Evolutionary conservation across 2,797 vertebrate genomes (phyloP).

Genomic region (Vireo griseus): DNA sequence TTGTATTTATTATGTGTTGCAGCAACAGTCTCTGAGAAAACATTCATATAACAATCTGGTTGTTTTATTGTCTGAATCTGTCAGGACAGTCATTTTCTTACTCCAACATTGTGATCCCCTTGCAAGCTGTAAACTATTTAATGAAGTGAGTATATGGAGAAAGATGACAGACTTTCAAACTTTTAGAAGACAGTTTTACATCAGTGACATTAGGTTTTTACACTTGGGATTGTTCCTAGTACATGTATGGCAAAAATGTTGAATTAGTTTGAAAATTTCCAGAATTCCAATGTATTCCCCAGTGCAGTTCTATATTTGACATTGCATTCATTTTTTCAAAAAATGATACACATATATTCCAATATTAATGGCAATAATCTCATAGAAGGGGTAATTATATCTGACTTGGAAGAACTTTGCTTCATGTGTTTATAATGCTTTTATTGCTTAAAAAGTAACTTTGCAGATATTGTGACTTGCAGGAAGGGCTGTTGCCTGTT

Average conservation of each 20-base stretch:
- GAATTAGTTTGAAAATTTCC: constrained; percentile 72
- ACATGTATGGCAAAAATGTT: constrained; percentile 72
- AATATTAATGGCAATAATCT: constrained; percentile 61
- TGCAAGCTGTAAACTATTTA: constrained; percentile 80
- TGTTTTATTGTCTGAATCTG: constrained; percentile 82
- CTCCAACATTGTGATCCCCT: constrained; percentile 77
- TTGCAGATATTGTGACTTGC: background rate
- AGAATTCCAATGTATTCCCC: constrained; percentile 69
- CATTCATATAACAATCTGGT: constrained; percentile 77
- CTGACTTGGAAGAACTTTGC: constrained; percentile 38
- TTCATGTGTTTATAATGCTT: background rate
- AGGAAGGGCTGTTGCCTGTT: background rate
- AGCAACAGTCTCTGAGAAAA: constrained; percentile 80
- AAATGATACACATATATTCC: constrained; percentile 55
- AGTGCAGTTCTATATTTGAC: constrained; percentile 56
- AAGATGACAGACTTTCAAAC: constrained; percentile 80
- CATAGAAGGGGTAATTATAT: background rate
- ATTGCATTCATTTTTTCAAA: constrained; percentile 70
- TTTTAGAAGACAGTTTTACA: constrained; percentile 72
- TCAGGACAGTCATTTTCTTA: constrained; percentile 79
- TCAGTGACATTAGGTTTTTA: constrained; percentile 70
- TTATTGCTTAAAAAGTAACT: constrained; percentile 9
- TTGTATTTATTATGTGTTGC: constrained; percentile 81
- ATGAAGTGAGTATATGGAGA: constrained; percentile 80
- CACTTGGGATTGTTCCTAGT: constrained; percentile 69